Conservation (phyloP, 2,797 vertebrate genomes). For the Pampus argenteus region DNA sequence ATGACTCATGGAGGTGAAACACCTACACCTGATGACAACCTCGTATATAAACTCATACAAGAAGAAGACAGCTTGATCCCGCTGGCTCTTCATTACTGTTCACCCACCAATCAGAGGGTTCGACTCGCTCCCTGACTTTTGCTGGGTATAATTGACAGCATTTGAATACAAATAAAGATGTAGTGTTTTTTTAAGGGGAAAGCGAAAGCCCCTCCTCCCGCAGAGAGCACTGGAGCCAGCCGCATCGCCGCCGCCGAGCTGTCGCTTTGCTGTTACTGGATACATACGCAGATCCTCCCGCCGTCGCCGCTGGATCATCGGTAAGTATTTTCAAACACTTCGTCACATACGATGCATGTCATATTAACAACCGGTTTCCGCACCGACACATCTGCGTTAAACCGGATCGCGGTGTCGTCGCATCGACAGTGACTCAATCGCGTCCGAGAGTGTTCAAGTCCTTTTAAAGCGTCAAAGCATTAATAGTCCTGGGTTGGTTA, state of each 20-base stretch:
- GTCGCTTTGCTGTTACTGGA: background rate
- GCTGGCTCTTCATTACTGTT: too few species aligned
- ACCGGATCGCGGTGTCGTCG: background rate
- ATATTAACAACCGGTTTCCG: background rate
- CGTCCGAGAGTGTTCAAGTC: background rate
- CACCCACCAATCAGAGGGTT: too few species aligned
- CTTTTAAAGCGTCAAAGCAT: too few species aligned
- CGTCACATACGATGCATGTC: rapidly evolving
- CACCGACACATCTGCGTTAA: background rate
- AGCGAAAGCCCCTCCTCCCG: slow-evolving; percentile 24
- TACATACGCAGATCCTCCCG: background rate
- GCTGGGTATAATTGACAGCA: too few species aligned
- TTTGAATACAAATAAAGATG: too few species aligned
- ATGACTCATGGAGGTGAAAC: too few species aligned
- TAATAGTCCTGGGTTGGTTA: background rate
- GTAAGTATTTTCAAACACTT: slow-evolving; percentile 26
- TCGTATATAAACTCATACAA: too few species aligned
- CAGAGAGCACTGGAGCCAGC: background rate
- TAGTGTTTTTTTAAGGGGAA: too few species aligned
- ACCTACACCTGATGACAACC: too few species aligned
- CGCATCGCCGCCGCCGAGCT: background rate
- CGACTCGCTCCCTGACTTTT: too few species aligned
- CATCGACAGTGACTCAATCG: background rate
- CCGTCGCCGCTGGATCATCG: slow-evolving; percentile 8
- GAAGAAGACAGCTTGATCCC: too few species aligned